Conservation (phyloP, 2,888 invertebrate genomes). For the Drosophila nr. medialis region DNA sequence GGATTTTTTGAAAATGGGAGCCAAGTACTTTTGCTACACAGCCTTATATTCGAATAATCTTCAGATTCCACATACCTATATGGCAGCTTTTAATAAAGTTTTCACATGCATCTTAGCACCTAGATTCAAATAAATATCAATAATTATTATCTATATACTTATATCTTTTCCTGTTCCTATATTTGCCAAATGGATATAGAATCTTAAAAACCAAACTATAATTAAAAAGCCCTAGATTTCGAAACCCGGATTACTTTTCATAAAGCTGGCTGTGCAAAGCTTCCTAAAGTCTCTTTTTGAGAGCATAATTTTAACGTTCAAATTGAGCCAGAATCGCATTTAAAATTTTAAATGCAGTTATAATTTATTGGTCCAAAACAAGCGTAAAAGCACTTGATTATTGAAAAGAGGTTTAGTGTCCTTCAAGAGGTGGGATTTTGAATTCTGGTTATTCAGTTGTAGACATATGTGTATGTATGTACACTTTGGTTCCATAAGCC, state of each 20-base stretch:
- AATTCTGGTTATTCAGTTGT: conserved; percentile 7
- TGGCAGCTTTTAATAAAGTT: neutral
- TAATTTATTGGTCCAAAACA: too few species aligned
- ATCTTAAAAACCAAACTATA: neutral
- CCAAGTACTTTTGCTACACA: neutral
- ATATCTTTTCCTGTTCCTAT: too few species aligned
- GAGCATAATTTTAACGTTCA: neutral
- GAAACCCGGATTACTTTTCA: neutral
- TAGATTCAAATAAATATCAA: neutral
- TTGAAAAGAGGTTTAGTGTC: neutral
- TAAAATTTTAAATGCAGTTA: too few species aligned
- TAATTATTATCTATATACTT: neutral
- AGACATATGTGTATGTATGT: neutral
- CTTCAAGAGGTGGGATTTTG: neutral
- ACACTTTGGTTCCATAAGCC: conserved; percentile 41
- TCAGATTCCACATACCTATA: neutral
- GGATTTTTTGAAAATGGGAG: neutral
- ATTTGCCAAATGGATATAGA: conserved; percentile 11
- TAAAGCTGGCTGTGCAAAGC: neutral
- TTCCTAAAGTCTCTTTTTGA: neutral
- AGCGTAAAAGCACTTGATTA: neutral
- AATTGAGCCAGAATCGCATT: neutral
- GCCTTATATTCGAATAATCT: neutral
- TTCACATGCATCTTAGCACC: neutral
- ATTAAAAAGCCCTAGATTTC: neutral